Percentiles rank a stretch among this genome's conserved stretches.
phyloP scores from a whole-genome alignment of 2,113 vertebrate genomes.

The Cynoglossus semilaevis region DNA sequence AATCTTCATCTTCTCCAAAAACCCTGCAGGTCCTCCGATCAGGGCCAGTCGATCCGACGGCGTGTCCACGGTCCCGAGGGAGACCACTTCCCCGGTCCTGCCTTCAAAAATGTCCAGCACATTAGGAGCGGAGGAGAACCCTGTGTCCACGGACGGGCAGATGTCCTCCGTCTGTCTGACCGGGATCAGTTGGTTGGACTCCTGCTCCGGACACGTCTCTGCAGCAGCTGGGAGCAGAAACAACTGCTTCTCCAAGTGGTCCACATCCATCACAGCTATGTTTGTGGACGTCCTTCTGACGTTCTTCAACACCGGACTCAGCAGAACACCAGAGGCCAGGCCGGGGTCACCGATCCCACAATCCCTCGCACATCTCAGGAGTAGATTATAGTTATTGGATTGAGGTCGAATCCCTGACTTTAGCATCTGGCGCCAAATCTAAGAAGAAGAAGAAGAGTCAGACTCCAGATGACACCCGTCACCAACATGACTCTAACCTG shows the following conservation, averaged over 20 bases:
- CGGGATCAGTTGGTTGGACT: slow-evolving; percentile 23
- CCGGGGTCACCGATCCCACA: slow-evolving; percentile 82
- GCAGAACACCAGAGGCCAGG: slow-evolving; percentile 76
- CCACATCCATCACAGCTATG: slow-evolving; percentile 39
- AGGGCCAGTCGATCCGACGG: slow-evolving; percentile 80
- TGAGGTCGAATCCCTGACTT: slow-evolving; percentile 79
- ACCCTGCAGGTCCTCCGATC: slow-evolving; percentile 84
- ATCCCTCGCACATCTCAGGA: slow-evolving; percentile 84
- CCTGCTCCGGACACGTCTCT: not conserved
- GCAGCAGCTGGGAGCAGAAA: slow-evolving; percentile 58
- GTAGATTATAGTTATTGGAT: slow-evolving; percentile 82
- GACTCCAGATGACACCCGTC: not conserved
- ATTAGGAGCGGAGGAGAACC: slow-evolving; percentile 68
- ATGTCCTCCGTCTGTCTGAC: slow-evolving; percentile 12
- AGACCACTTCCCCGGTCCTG: slow-evolving; percentile 61
- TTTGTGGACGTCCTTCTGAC: not conserved
- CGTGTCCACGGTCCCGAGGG: slow-evolving; percentile 73
- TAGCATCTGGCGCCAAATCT: slow-evolving; percentile 94
- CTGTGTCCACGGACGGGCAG: not conserved
- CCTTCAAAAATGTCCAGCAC: slow-evolving; percentile 75
- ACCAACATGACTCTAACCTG: not conserved
- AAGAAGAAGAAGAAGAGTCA: slow-evolving; percentile 18
- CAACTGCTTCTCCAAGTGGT: slow-evolving; percentile 80
- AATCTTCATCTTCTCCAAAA: slow-evolving; percentile 84
- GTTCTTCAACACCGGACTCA: slow-evolving; percentile 39